phyloP scores from a whole-genome alignment of 2,888 invertebrate species.

The Chloroclysta siterata region DNA sequence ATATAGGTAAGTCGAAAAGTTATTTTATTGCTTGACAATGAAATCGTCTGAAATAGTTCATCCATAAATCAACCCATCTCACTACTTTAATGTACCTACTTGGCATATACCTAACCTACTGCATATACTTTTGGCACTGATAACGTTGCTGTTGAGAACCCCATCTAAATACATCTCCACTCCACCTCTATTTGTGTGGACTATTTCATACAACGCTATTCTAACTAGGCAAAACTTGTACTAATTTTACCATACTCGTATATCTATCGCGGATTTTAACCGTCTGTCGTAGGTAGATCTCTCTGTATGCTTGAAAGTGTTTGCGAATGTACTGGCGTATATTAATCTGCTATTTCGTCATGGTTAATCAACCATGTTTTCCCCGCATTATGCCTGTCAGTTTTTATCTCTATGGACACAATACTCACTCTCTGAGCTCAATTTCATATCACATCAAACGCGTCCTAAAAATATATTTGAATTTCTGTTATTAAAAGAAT shows the following conservation, averaged over 20 bases:
- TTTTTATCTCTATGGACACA: constrained; percentile 11
- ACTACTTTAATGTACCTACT: neutral
- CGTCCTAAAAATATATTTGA: constrained; percentile 9
- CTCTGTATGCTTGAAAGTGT: neutral
- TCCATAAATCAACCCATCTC: too few relatives aligned
- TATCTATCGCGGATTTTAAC: neutral
- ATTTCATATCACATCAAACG: constrained; percentile 7
- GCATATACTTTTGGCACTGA: too few relatives aligned
- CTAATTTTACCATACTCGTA: too few relatives aligned
- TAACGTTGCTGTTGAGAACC: neutral
- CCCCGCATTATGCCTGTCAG: constrained; percentile 6
- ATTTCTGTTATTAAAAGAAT: constrained; percentile 19
- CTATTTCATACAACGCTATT: neutral
- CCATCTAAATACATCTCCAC: neutral
- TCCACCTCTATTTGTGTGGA: too few relatives aligned
- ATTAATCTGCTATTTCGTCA: neutral
- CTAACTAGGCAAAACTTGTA: too few relatives aligned
- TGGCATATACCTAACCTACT: neutral
- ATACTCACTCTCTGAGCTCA: neutral
- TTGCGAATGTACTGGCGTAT: neutral
- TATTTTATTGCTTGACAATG: constrained; percentile 7
- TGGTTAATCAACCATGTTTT: constrained; percentile 8
- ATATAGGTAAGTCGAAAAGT: neutral
- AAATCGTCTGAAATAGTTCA: neutral
- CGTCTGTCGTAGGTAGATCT: neutral